These are phyloP conservation scores for Panopea generosa DNA, from an alignment of 2,888 invertebrate species.

Conservation along the genomic window DNA sequence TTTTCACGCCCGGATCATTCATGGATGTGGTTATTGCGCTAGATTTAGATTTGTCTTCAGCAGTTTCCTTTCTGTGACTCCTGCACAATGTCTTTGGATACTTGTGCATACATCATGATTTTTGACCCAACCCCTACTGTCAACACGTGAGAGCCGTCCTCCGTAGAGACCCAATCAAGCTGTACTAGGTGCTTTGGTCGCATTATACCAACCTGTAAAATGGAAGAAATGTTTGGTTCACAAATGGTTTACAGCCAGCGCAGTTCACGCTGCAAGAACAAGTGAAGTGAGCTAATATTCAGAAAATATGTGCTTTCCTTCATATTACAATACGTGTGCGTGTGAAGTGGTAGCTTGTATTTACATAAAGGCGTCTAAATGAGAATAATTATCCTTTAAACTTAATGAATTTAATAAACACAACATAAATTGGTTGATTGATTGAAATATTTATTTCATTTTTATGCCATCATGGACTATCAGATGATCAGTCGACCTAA, in stretches of 20 bases:
- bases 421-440: too few species aligned
- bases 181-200: slow-evolving; percentile 90
- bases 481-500: too few species aligned
- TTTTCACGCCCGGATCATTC: slow-evolving; percentile 41
- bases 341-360: too few species aligned
- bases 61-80: slow-evolving; percentile 87
- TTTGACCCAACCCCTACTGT: slow-evolving; percentile 94
- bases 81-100: slow-evolving; percentile 97
- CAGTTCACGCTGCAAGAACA: neutral
- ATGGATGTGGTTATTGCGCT: slow-evolving; percentile 14
- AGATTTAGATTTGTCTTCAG: slow-evolving; percentile 28
- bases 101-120: slow-evolving; percentile 94
- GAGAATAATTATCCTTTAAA: too few species aligned
- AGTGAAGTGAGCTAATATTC: neutral
- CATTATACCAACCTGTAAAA: slow-evolving; percentile 73
- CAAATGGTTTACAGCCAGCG: neutral
- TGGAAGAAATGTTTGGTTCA: neutral
- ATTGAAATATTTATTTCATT: too few species aligned
- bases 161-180: slow-evolving; percentile 99
- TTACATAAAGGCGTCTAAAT: too few species aligned
- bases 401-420: too few species aligned
- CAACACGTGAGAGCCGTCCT: slow-evolving; percentile 98
- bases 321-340: too few species aligned
- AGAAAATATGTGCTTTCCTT: too few species aligned
- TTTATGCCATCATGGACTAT: too few species aligned